Base-by-base conservation (phyloP, 1,140 invertebrate genomes). In the Caenorhabditis tropicalis region DNA sequence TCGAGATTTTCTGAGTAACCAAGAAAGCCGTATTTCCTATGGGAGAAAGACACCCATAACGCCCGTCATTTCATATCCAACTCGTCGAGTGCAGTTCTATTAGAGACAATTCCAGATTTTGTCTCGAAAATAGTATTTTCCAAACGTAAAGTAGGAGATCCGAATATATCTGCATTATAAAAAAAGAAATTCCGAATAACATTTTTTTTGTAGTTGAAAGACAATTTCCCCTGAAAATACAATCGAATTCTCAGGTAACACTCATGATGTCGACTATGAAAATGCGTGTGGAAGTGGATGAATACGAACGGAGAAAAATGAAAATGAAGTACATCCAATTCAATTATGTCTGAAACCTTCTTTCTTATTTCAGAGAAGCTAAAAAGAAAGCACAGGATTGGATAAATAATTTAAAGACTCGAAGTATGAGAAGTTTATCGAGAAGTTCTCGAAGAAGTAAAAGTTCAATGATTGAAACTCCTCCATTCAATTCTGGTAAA, bases 211-310 rank as follows among this genome's bases (percentile, higher is more conserved):
- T 74, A 10, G 33, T 74, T 74, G 15, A 21, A 74, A 43, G 65
- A 39, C 33, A n/a, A 43, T 43, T 46, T 21, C 19, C 15, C 10
- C 7, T 7, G 16, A 74, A 43, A 74, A 74, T 74, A 74, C 65
- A 74, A 43, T 3, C 43, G 19, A 46, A 27, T 27, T 43, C 43
- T 43, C 65, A 74, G 65, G 65, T 74, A 74, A 74, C 65, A 46
- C 36, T 74, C 12, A 74, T 74, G 65, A 39, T 74, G 65, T 74
- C 65, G n/a, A 74, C 65, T 10, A 74, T 74, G 65, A 74, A 74
- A 74, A 74, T 74, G 65, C 27, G 65, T 43, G 65, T 74, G n/a
- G 65, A 74, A 74, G 65, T 74, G 36, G 65, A 74, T 46, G 65
- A 74, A 15, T 74, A 74, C n/a, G 65, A 74, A 24, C 19, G 65